Percentiles rank a stretch among this genome's conserved stretches.
Conservation (phyloP, 2,113 vertebrate species). For the Amphiprion percula region DNA sequence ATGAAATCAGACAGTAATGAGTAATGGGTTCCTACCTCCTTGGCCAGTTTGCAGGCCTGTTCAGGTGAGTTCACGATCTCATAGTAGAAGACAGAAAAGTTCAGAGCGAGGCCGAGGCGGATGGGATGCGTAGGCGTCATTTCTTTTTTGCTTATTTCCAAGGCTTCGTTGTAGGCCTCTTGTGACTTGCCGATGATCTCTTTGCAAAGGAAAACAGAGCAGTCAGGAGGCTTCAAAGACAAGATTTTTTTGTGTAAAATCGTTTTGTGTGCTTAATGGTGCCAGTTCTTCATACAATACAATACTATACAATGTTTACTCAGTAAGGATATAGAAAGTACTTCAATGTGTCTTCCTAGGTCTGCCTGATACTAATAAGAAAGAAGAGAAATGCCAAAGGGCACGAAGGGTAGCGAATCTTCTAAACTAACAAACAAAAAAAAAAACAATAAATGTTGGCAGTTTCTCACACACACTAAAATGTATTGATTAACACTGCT, state of each 20-base stretch:
- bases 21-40: conserved; percentile 83
- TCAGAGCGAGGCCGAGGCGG: conserved; percentile 96
- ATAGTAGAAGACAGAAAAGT: conserved; percentile 98
- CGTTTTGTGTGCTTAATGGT: too few relatives aligned
- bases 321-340: too few relatives aligned
- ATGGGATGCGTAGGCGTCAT: conserved; percentile 97
- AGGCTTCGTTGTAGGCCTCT: conserved; percentile 91
- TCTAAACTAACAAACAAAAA: too few relatives aligned
- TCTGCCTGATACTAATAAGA: too few relatives aligned
- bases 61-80: conserved; percentile 95
- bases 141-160: conserved; percentile 91
- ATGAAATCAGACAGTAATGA: neutral
- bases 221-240: neutral
- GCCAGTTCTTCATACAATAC: too few relatives aligned
- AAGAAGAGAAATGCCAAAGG: too few relatives aligned
- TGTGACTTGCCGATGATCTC: conserved; percentile 89
- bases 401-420: too few relatives aligned
- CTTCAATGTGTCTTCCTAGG: too few relatives aligned
- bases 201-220: conserved; percentile 55
- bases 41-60: conserved; percentile 93
- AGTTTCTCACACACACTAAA: too few relatives aligned
- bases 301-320: too few relatives aligned
- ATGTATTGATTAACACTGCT: too few relatives aligned
- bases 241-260: neutral
- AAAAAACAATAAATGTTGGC: too few relatives aligned